A percentile compares a stretch with the other conserved stretches of the same genome.
Evolutionary conservation across 2,113 vertebrate genomes (phyloP).

Genomic region (Macheiramphus alcinus): DNA sequence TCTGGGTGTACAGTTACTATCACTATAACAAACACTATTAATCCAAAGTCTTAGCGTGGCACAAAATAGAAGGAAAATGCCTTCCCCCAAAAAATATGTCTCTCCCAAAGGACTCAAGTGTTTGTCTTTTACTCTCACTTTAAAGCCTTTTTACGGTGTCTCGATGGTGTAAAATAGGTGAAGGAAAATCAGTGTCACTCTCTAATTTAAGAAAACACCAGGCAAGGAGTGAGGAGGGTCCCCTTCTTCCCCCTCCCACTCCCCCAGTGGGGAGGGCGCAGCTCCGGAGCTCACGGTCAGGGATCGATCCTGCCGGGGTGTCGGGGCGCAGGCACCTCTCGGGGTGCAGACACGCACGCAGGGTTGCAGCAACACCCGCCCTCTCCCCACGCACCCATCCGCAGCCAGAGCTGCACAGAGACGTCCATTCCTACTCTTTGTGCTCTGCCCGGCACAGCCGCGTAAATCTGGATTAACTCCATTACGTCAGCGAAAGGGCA

Average conservation of each 20-base stretch:
- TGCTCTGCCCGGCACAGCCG: not conserved
- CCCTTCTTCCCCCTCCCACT: not conserved
- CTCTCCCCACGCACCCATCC: fast-evolving
- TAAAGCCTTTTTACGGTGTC: not conserved
- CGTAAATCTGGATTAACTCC: not conserved
- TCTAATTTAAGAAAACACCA: not conserved
- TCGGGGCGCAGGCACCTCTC: fast-evolving
- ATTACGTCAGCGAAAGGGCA: not conserved
- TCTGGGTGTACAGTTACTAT: not conserved
- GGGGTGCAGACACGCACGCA: not conserved
- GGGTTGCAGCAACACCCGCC: not conserved
- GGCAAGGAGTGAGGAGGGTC: not conserved
- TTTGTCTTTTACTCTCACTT: not conserved
- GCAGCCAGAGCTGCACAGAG: not conserved
- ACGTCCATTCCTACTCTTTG: not conserved
- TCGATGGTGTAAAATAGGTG: not conserved
- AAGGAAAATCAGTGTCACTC: not conserved
- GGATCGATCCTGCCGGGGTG: not conserved
- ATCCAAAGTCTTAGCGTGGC: not conserved
- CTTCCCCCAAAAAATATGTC: not conserved
- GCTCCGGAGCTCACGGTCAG: not conserved
- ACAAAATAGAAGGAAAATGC: not conserved
- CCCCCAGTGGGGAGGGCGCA: fast-evolving
- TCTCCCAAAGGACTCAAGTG: not conserved
- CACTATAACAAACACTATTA: not conserved